Percentiles rank a stretch among this genome's conserved stretches.
phyloP scores from a whole-genome alignment of 2,113 vertebrate genomes.

The Sakesphorus luctuosus region DNA sequence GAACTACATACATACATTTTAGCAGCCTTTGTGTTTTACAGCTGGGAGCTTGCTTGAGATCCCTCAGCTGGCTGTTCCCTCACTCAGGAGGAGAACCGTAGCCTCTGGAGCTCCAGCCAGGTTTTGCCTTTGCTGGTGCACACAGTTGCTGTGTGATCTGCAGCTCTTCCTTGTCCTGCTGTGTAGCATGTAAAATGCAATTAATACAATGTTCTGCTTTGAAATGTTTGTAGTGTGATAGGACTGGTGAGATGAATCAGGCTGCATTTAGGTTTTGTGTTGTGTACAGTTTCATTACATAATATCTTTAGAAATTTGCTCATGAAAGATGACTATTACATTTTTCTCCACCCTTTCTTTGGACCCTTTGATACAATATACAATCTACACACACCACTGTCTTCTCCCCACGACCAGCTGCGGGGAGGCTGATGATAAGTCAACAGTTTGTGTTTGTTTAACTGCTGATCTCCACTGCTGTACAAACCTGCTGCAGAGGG shows the following conservation, averaged over 20 bases:
- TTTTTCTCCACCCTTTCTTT: background rate
- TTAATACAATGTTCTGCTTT: background rate
- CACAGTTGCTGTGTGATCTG: fast-evolving
- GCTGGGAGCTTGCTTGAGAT: background rate
- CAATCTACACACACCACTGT: background rate
- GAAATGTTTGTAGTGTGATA: background rate
- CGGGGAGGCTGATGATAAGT: background rate
- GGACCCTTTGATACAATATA: background rate
- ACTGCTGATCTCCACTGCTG: background rate
- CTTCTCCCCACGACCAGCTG: background rate
- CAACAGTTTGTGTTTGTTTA: background rate
- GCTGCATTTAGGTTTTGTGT: background rate
- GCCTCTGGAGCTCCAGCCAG: background rate
- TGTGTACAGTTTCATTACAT: background rate
- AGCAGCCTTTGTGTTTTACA: background rate
- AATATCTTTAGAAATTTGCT: background rate
- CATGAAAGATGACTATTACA: background rate
- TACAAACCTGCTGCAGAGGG: background rate
- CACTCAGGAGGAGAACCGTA: background rate
- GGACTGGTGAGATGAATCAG: background rate
- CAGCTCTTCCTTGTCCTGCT: background rate
- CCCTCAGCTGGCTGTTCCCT: background rate
- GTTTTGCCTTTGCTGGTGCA: background rate
- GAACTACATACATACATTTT: background rate
- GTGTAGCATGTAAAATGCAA: background rate